Base-by-base conservation (phyloP, 2,888 invertebrate genomes). In the Trissolcus brochymenae region DNA sequence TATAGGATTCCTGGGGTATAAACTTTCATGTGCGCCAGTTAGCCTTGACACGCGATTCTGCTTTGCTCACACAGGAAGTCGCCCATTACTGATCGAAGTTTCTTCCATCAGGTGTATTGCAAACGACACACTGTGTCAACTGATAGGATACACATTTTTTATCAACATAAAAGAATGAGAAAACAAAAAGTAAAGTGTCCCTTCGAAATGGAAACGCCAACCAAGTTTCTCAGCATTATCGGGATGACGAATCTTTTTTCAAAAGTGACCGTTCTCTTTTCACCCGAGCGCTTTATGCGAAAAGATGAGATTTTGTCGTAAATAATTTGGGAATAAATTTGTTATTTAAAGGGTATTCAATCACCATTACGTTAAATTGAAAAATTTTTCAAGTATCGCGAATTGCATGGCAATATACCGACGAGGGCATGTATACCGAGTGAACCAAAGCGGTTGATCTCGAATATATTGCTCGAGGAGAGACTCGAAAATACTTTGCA, bases 1-100 rank as follows among this genome's bases (percentile, higher is more conserved):
- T 81, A 82, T 80, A 78, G 80, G 81, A 83, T 83, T 83, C 80
- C 81, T 81, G 67, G 82, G 80, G 78, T 80, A 83, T 82, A 82
- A 82, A 83, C 61, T 82, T 82, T 80, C 80, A 79, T 78, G 80
- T 66, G 65, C 77, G 79, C 81, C 74, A 80, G 82, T 81, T 80
- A 83, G 81, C 81, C 82, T 83, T 85, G 84, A 86, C 86, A 85
- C 84, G 82, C 85, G 82, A 86, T 87, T 86, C 82, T 67, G 71
- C 67, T 66, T 53, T 17, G 50, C 51, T 75, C 78, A 65, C 71
- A 75, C 75, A 78, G 64, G 67, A 67, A 67, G 72, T 72, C 54
- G 62, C 76, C 72, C 72, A 72, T 72, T 72, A 67, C 67, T 46
- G 54, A 72, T 77, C 67, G 62, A 67, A 72, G 60, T 72, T 76